These are phyloP conservation scores for Ceratosolen solmsi DNA, from an alignment of 1,140 invertebrate species.

Conservation along the genomic window DNA sequence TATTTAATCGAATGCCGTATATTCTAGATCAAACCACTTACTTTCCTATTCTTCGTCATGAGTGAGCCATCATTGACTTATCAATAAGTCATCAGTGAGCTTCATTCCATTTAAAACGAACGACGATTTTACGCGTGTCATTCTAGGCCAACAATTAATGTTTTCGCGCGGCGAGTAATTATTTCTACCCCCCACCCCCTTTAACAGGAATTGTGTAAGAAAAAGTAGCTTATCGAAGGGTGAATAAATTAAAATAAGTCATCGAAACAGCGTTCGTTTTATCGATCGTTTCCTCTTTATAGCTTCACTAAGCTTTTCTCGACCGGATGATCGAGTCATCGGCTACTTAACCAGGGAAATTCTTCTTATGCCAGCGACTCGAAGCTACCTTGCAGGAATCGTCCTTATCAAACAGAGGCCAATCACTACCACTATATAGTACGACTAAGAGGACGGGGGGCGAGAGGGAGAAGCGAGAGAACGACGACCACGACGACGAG, in stretches of 20 bases:
- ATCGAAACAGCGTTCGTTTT: neutral
- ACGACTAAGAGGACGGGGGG: too few relatives aligned
- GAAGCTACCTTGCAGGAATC: neutral
- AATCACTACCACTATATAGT: neutral
- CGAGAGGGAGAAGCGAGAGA: neutral
- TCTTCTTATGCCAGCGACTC: conserved; percentile 2
- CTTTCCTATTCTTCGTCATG: too few relatives aligned
- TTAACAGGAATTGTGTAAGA: neutral
- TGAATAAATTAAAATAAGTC: neutral
- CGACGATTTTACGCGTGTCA: too few relatives aligned
- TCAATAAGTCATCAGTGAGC: too few relatives aligned
- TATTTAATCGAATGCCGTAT: too few relatives aligned
- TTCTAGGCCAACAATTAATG: neutral
- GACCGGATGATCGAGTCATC: neutral
- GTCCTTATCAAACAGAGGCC: neutral
- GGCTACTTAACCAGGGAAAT: conserved; percentile 21
- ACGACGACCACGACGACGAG: neutral
- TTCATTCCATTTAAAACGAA: too few relatives aligned
- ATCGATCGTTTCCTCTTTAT: neutral
- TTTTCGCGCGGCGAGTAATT: neutral
- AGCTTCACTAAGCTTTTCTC: neutral
- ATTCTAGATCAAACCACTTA: too few relatives aligned
- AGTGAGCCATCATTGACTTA: too few relatives aligned
- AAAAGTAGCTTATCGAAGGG: neutral
- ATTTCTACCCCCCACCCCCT: neutral